These are phyloP conservation scores for Rhabdornis inornatus DNA, from an alignment of 2,113 vertebrate genomes.

Conservation along the genomic window DNA sequence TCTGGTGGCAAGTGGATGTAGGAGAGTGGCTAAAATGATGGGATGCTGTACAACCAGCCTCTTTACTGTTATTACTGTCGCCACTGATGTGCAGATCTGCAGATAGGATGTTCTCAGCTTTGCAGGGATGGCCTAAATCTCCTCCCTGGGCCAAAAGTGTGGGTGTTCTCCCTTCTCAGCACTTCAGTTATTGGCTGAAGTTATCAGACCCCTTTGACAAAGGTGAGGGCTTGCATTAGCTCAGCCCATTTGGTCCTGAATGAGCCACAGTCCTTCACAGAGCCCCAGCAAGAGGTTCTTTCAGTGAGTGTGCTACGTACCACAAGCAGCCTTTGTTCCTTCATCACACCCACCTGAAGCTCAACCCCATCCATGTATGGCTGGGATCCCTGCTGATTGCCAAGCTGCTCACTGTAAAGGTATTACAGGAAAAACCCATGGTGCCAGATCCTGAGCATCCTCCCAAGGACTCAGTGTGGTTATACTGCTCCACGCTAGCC, in stretches of 20 bases:
- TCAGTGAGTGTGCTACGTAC: background rate
- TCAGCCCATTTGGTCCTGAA: background rate
- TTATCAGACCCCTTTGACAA: background rate
- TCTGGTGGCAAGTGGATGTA: background rate
- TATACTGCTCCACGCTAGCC: background rate
- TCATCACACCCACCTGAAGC: background rate
- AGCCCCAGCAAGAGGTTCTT: accelerated
- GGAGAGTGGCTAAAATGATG: background rate
- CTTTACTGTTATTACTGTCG: background rate
- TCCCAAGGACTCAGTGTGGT: background rate
- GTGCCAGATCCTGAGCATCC: background rate
- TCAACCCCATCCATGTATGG: accelerated
- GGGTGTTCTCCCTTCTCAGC: background rate
- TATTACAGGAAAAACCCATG: background rate
- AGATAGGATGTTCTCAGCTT: background rate
- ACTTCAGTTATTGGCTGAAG: background rate
- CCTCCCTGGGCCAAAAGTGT: background rate
- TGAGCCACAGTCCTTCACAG: background rate
- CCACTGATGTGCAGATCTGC: background rate
- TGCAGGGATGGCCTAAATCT: background rate
- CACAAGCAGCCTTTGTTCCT: background rate
- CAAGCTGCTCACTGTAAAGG: background rate
- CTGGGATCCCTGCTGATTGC: background rate
- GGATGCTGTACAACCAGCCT: background rate
- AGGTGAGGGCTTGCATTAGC: background rate